Conservation (phyloP, 2,888 invertebrate genomes). For the Trichogramma evanescens region DNA sequence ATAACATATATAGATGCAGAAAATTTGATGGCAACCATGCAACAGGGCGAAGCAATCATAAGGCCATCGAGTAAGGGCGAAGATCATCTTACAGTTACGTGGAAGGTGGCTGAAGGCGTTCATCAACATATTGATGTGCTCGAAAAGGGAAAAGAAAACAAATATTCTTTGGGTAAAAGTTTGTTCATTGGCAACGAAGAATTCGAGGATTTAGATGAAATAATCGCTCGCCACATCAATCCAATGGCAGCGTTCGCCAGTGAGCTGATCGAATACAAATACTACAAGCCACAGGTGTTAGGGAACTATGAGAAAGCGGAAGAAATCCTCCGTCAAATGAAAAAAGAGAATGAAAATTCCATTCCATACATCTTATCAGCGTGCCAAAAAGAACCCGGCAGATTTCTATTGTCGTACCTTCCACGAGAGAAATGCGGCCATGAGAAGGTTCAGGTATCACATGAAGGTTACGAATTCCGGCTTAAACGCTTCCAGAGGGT, state of each 20-base stretch:
- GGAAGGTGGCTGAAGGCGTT: conserved; percentile 94
- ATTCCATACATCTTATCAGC: conserved; percentile 85
- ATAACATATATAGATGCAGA: conserved; percentile 90
- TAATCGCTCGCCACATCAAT: conserved; percentile 84
- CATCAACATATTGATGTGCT: conserved; percentile 94
- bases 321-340: conserved; percentile 80
- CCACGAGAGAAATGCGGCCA: conserved; percentile 79
- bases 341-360: conserved; percentile 76
- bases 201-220: conserved; percentile 98
- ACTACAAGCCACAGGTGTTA: conserved; percentile 70
- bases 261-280: conserved; percentile 86
- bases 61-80: conserved; percentile 95
- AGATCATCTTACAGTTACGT: conserved; percentile 94
- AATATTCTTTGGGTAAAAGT: conserved; percentile 83
- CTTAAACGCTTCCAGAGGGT: conserved; percentile 81
- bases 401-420: conserved; percentile 89
- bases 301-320: conserved; percentile 83
- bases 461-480: conserved; percentile 88
- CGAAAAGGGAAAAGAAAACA: conserved; percentile 94
- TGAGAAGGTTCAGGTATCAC: conserved; percentile 85
- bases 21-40: conserved; percentile 82
- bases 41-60: conserved; percentile 94
- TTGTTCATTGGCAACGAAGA: conserved; percentile 87
- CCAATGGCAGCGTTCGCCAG: conserved; percentile 93
- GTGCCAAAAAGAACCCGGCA: conserved; percentile 74